Percentiles rank a stretch among this genome's conserved stretches.
Evolutionary conservation across 2,797 vertebrate genomes (phyloP).

Genomic region (Xerus rutilus): DNA sequence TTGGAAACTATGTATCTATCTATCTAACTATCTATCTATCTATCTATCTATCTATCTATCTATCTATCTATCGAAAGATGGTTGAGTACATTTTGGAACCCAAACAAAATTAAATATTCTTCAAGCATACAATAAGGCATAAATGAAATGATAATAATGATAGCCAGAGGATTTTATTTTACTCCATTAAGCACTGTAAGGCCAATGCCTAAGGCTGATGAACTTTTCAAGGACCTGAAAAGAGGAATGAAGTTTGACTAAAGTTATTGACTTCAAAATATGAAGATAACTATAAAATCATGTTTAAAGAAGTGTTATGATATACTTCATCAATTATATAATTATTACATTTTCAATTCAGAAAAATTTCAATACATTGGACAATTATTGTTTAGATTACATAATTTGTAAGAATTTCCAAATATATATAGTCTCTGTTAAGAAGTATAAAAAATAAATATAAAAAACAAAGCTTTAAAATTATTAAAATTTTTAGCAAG

Average conservation of each 20-base stretch:
- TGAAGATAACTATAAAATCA: constrained; percentile 39
- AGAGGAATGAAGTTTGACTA: neutral
- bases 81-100: constrained; percentile 7
- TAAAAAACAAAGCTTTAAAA: constrained; percentile 26
- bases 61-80: too few relatives aligned
- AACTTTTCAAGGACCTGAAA: constrained; percentile 12
- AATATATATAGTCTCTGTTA: constrained; percentile 28
- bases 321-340: neutral
- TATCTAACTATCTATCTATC: too few relatives aligned
- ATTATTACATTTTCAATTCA: constrained; percentile 26
- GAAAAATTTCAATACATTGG: neutral
- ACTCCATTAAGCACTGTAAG: neutral
- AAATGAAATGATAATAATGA: neutral
- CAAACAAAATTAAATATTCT: constrained; percentile 45
- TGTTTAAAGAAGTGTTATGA: constrained; percentile 8
- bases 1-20: too few relatives aligned
- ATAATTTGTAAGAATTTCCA: constrained; percentile 5
- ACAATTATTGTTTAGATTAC: neutral
- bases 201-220: neutral
- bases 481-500: neutral
- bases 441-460: constrained; percentile 29
- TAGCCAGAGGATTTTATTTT: constrained; percentile 22
- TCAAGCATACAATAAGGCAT: constrained; percentile 14
- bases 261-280: constrained; percentile 28
- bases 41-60: too few relatives aligned